A percentile compares a stretch with the other conserved stretches of the same genome.
Evolutionary conservation across 2,113 vertebrate species (phyloP).

Genomic region (Coturnix japonica): DNA sequence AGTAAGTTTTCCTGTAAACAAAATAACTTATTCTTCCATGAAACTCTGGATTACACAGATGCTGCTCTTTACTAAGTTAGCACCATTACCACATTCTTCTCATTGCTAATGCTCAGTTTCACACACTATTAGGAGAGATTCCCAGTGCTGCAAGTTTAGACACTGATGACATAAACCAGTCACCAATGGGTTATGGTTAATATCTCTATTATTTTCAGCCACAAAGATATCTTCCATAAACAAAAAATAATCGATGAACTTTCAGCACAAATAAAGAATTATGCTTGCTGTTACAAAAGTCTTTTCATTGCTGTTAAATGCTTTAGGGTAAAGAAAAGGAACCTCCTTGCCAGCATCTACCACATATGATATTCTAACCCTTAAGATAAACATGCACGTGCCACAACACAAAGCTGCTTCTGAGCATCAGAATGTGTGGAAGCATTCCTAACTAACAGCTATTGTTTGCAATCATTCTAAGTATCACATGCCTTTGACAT

Average conservation of each 20-base stretch:
- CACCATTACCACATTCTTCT: background rate
- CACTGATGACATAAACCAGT: background rate
- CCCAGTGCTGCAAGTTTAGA: background rate
- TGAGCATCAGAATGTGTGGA: background rate
- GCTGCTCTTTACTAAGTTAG: background rate
- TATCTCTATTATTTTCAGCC: conserved; percentile 9
- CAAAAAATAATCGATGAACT: background rate
- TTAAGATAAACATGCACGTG: background rate
- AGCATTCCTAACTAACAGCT: background rate
- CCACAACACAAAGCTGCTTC: background rate
- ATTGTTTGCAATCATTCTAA: background rate
- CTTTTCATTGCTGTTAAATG: background rate
- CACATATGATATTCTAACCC: background rate
- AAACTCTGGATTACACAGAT: background rate
- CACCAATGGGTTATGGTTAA: background rate
- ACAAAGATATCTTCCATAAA: background rate
- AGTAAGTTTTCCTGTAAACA: background rate
- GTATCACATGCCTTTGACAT: background rate
- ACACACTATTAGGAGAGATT: background rate
- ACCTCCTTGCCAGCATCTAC: background rate
- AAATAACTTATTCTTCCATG: background rate
- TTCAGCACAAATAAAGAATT: background rate
- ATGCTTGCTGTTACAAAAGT: background rate
- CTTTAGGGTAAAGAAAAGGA: background rate
- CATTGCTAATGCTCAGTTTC: background rate